Base-by-base conservation (phyloP, 2,113 vertebrate species). In the Atherinomorus stipes region DNA sequence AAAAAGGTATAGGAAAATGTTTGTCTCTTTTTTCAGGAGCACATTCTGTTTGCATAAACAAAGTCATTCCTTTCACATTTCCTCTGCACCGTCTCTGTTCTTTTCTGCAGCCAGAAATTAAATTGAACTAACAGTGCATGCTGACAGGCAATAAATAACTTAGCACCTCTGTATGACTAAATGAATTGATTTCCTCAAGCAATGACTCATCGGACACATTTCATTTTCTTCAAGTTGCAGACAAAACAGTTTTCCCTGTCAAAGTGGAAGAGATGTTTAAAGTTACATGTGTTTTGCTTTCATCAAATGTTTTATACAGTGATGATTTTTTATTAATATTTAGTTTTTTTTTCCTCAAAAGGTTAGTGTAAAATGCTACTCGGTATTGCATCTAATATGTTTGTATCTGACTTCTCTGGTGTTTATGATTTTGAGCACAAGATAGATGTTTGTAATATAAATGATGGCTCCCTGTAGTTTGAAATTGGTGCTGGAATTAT, bases 101-200 rank as follows among this genome's bases (percentile, higher is more conserved):
- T 85, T 80, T 81, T 84, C 68, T 69, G 53, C 78, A 57, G 68
- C 93, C 85, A 91, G 91, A 80, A 94, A 93, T 95, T 94, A 96
- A 96, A 95, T 95, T 95, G 93, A 95, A 93, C 91, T 93, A 95
- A 94, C 90, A 93, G 91, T 89, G 86, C 93, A 79, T 90, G 89
- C 91, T 96, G 95, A 95, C 94, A 94, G 94, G 92, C 94, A 95
- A 96, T 97, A 96, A 96, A 97, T 96, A 96, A 96, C 86, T 87
- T 88, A 69, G 83, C 45, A 72, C 89, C 92, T 92, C 84, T 75
- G 85, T 95, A 89, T 93, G 90, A 94, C 95, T 96, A 93, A 95
- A 96, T 95, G 90, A 96, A 96, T 95, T 95, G 93, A 88, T 95
- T 96, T 95, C 90, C 89, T 91, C 84, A 77, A 94, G 93, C 93